Evolutionary conservation across 2,888 invertebrate species (phyloP), one percentile per base, ranked within the genome.

Genomic region (Poecilus cupreus): DNA sequence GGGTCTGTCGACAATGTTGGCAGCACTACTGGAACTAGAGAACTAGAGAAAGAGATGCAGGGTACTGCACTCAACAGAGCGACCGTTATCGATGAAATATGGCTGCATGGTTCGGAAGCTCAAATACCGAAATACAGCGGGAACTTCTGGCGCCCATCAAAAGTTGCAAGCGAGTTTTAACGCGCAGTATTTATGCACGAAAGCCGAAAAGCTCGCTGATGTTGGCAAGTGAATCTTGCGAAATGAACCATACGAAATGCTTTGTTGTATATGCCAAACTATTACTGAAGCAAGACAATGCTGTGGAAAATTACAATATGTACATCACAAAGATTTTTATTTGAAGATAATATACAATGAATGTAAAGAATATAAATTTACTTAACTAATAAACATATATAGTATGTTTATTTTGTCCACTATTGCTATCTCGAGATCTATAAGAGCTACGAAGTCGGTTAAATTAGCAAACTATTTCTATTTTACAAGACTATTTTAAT

Each of bases 11-110:
- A n/a, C n/a, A n/a, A n/a, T n/a, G n/a, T 24, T 20, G 26, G 64
- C 64, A 64, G 24, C 64, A 64, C 11, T 64, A 26, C 16, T 60
- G 60, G 60, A 1, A n/a, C n/a, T n/a, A n/a, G n/a, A n/a, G 49
- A 16, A 49, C 18, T 18, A 49, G 49, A 54, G 22, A n/a, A 22
- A 18, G 22, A 39, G 39, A 37, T 13, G 16, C n/a, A 68, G 68
- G 16, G 68, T 18, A 43, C 5, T 37, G 68, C 32, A 43, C 68
- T 37, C 68, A 37, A 13, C 37, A 18, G 68, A 32, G 37, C 68
- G 43, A 37, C 68, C 37, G 37, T 64, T 68, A 68, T 68, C 68
- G 68, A 68, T 68, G 39, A 68, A 37, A 32, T 68, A 68, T 43
- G 26, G 20, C 68, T 39, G 13, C 32, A 13, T 43, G 32, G 37